Evolutionary conservation across 2,888 invertebrate genomes (phyloP).

Genomic region (Drosophila mimetica): DNA sequence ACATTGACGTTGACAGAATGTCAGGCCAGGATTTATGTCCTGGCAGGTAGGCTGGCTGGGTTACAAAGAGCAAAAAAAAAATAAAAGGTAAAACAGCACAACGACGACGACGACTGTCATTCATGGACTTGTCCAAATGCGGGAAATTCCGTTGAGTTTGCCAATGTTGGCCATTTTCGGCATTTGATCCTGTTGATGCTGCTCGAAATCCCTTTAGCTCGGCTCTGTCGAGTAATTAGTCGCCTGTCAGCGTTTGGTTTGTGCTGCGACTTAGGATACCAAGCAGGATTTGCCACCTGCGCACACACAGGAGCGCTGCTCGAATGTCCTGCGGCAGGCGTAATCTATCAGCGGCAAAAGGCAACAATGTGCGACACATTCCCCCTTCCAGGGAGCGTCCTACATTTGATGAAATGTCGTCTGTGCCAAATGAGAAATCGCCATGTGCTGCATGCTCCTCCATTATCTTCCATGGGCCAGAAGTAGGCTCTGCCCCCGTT

Average conservation of each 20-base stretch:
- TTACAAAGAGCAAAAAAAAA: slow-evolving; percentile 9
- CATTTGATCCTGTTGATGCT: slow-evolving; percentile 48
- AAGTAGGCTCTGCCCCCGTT: slow-evolving; percentile 54
- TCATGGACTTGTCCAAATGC: slow-evolving; percentile 67
- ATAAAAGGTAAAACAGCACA: slow-evolving; percentile 27
- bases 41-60: slow-evolving; percentile 33
- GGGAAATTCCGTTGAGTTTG: slow-evolving; percentile 46
- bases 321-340: slow-evolving; percentile 34
- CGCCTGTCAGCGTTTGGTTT: slow-evolving; percentile 68
- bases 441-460: slow-evolving; percentile 57
- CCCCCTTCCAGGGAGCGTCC: slow-evolving; percentile 41
- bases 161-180: slow-evolving; percentile 49
- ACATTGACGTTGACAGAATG: slow-evolving; percentile 70
- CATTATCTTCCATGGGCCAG: slow-evolving; percentile 47
- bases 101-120: slow-evolving; percentile 37
- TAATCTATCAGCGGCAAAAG: slow-evolving; percentile 39
- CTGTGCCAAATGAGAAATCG: slow-evolving; percentile 69
- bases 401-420: slow-evolving; percentile 70
- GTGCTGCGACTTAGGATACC: slow-evolving; percentile 31
- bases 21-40: slow-evolving; percentile 63
- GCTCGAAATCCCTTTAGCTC: slow-evolving; percentile 61
- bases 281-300: slow-evolving; percentile 32
- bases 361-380: slow-evolving; percentile 45
- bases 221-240: slow-evolving; percentile 70
- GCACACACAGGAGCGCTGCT: slow-evolving; percentile 15